Evolutionary conservation across 37 sponge, comb jelly and placozoan species (phyloP), one percentile per base, ranked within the genome.

Genomic region (Lycopodina hypogea): DNA sequence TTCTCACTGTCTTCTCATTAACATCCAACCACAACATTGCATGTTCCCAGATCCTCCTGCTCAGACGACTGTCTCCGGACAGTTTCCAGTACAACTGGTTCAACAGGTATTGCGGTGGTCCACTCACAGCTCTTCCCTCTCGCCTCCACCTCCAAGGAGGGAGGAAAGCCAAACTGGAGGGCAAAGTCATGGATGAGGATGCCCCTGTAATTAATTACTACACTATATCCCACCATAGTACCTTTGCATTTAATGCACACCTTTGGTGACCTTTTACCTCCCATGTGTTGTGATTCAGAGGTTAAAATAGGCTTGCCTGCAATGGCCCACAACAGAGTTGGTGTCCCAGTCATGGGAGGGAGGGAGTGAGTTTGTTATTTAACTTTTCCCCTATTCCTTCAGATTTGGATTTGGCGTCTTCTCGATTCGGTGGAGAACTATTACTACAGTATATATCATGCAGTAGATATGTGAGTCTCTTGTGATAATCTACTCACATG

Each of bases 1-100:
- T 9, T 45, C 29, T 19, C 4, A 9, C 35, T 37, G 51, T 50
- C 7, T 40, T 9, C 51, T 71, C 22, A 19, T 3, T 7, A 37
- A 32, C 35, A 19, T 30, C 32, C 12, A 6, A 59, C 60, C 28
- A 28, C 8, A 59, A 59, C 12, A 28, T 12, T 17, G 6, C 60
- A 3, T 67, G 8, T 67, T 50, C 19, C 4, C 53, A 82, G 83
- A 75, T 83, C 53, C 40, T 83, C 3, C 19, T 83, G 24, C 42
- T 83, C 3, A 69, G 29, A 29, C 23, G 83, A 53, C 11, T 39
- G n/a, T 63, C 41, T 32, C 23, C 28, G 30, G 26, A 33, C 22
- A 18, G 19, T 7, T 51, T 53, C 55, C 19, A n/a, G 76, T 83
- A 50, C 36, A 53, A 67, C 41, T 83, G 83, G 83, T 66, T 68